These are phyloP conservation scores for Acronicta alni DNA, from an alignment of 2,888 invertebrate genomes.

Conservation along the genomic window DNA sequence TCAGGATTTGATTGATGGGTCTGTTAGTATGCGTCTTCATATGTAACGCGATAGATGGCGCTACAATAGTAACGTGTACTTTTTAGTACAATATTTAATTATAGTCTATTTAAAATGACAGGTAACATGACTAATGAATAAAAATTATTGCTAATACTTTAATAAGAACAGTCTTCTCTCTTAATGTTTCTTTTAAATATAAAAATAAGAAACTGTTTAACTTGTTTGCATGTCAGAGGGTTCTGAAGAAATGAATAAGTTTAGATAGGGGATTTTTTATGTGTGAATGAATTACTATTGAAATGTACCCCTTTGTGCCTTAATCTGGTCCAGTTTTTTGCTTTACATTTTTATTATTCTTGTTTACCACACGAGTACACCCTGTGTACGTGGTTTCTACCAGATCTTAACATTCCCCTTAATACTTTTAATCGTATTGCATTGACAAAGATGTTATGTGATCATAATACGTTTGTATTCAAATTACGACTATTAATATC, in stretches of 20 bases:
- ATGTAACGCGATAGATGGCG: no score
- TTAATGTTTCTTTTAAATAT: constrained; percentile 17
- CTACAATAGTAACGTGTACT: no score
- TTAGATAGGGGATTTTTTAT: constrained; percentile 52
- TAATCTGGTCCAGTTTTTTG: constrained; percentile 79
- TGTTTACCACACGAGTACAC: constrained; percentile 75
- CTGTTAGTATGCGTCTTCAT: no score
- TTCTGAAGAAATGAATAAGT: constrained; percentile 29
- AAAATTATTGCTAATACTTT: no score
- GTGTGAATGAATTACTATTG: constrained; percentile 51
- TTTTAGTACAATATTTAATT: no score
- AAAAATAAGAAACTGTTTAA: constrained; percentile 50
- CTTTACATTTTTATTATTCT: constrained; percentile 69
- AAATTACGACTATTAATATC: not conserved
- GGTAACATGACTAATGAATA: no score
- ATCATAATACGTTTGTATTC: constrained; percentile 58
- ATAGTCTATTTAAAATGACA: no score
- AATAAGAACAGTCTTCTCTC: constrained; percentile 13
- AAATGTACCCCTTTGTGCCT: constrained; percentile 68
- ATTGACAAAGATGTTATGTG: constrained; percentile 71
- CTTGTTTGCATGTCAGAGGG: constrained; percentile 56
- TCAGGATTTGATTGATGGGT: no score
- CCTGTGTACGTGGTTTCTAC: constrained; percentile 50
- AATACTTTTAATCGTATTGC: constrained; percentile 72
- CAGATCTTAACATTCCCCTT: constrained; percentile 64